Evolutionary conservation across 2,113 vertebrate genomes (phyloP), one percentile per base, ranked within the genome.

Genomic region (Okapia johnstoni): DNA sequence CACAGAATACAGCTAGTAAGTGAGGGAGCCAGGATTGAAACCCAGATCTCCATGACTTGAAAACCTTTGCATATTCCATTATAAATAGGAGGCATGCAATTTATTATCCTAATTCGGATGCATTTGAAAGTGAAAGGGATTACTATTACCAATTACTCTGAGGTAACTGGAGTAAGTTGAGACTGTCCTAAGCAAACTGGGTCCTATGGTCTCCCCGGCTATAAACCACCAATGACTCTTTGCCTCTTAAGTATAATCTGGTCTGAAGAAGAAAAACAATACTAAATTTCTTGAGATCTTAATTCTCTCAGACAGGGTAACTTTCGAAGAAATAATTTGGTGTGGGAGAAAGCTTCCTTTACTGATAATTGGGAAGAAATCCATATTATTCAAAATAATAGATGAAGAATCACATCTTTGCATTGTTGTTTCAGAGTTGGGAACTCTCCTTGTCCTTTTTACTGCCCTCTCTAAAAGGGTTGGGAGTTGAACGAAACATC

Each of bases 181-280:
- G 52, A 95, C 28, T 85, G 16, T 73, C 19, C 30, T 91, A 46
- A 26, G 25, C 58, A 73, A 88, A 58, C 15, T 70, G 10, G 26
- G 85, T 76, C 66, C n/a, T 70, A 12, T 16, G 3, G 23, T 83
- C 40, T 85, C 33, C 54, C 13, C 61, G 63, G 26, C 91, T 61
- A 90, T 80, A 81, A 88, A 77, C 17, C 30, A 19, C 6, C 2
- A 66, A 3, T 50, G 4, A 14, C 15, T 90, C 17, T 6, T 43
- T 50, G 10, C 26, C 43, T 77, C 60, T 54, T 0, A 3, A 80
- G 30, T 55, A 85, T 61, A 77, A 61, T 92, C 23, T 61, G 25
- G 5, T 88, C 43, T 90, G 52, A 93, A 79, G 14, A 21, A 95
- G 85, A 93, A 95, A 58, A 97, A 92, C 6, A 5, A 84, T 86